phyloP scores from a whole-genome alignment of 1,140 invertebrate species.

The Stratiolaelaps scimitus region DNA sequence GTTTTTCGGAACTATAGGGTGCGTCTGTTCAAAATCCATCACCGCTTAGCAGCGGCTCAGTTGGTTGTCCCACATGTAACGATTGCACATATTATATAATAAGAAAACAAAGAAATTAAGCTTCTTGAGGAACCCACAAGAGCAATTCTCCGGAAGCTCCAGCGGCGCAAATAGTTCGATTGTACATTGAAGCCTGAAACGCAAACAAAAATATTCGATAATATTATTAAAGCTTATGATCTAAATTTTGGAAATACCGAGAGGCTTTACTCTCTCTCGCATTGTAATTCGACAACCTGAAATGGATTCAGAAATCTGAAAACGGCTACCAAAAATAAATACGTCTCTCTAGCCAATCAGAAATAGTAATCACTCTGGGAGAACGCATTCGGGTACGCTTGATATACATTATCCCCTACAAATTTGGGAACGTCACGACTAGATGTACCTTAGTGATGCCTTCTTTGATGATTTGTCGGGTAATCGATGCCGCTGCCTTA shows the following conservation, averaged over 20 bases:
- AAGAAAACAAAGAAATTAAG: too few relatives aligned
- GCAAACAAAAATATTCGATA: not conserved
- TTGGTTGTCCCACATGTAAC: too few relatives aligned
- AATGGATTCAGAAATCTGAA: not conserved
- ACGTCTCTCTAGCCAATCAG: too few relatives aligned
- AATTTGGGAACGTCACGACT: too few relatives aligned
- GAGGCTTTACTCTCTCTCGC: too few relatives aligned
- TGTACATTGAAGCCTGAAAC: slow-evolving; percentile 13
- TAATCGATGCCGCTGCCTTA: not conserved
- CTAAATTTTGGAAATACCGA: too few relatives aligned
- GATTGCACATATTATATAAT: too few relatives aligned
- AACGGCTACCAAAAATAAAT: not conserved
- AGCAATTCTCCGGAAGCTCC: slow-evolving; percentile 21
- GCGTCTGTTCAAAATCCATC: too few relatives aligned
- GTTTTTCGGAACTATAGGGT: too few relatives aligned
- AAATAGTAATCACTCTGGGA: not conserved
- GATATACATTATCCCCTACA: too few relatives aligned
- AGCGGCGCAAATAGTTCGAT: slow-evolving; percentile 14
- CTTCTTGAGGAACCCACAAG: not conserved
- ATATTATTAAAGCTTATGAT: too few relatives aligned
- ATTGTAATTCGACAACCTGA: not conserved
- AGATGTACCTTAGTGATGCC: slow-evolving; percentile 2
- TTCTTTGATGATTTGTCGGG: slow-evolving; percentile 9
- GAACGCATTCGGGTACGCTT: not conserved
- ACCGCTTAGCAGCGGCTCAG: too few relatives aligned